phyloP scores from a whole-genome alignment of 2,797 vertebrate species.

The Sebastes oblongus region DNA sequence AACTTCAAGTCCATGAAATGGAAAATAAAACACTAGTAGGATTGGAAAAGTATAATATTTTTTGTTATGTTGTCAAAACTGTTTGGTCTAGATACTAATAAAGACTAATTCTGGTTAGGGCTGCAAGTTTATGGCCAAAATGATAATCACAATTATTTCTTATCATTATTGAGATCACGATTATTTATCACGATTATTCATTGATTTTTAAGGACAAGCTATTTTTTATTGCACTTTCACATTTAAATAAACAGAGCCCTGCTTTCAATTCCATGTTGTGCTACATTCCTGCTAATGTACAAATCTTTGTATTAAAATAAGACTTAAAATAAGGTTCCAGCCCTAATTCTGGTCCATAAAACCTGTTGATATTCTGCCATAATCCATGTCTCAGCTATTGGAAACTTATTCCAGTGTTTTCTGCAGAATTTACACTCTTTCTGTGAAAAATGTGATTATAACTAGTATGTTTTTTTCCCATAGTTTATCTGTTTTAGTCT shows the following conservation, averaged over 20 bases:
- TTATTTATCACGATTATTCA: too few species aligned
- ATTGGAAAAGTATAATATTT: neutral
- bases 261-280: too few species aligned
- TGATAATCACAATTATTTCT: too few species aligned
- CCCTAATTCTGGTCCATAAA: neutral
- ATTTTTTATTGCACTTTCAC: too few species aligned
- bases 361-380: neutral
- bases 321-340: too few species aligned
- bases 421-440: neutral
- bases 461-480: neutral
- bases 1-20: neutral
- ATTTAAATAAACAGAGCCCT: too few species aligned
- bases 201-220: too few species aligned
- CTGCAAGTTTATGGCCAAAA: too few species aligned
- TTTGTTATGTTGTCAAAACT: neutral
- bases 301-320: too few species aligned
- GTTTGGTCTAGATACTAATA: neutral
- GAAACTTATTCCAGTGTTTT: neutral
- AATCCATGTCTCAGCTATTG: neutral
- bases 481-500: neutral
- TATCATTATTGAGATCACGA: accelerated
- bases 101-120: neutral
- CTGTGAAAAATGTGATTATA: neutral
- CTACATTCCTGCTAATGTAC: too few species aligned
- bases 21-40: neutral